phyloP scores from a whole-genome alignment of 2,113 vertebrate species.

The human region GRCh38 chr4:3482501-3483000 shows the following conservation, averaged over 20 bases:
- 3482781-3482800: neutral
- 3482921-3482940: fast-evolving
- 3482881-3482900: neutral
- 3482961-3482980: neutral
- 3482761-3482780: too few relatives aligned
- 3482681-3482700: too few relatives aligned
- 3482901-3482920: fast-evolving
- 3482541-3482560: neutral
- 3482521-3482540: neutral
- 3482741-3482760: neutral
- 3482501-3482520: neutral
- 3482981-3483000: neutral
- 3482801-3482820: fast-evolving
- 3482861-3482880: fast-evolving
- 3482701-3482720: too few relatives aligned
- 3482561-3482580: fast-evolving
- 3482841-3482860: neutral
- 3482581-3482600: neutral
- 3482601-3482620: fast-evolving
- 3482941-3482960: fast-evolving
- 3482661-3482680: neutral
- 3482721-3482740: neutral
- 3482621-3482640: fast-evolving
- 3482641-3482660: neutral
- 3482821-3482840: neutral